Conservation (phyloP, 1,140 invertebrate genomes). For the Drosophila rufa region DNA sequence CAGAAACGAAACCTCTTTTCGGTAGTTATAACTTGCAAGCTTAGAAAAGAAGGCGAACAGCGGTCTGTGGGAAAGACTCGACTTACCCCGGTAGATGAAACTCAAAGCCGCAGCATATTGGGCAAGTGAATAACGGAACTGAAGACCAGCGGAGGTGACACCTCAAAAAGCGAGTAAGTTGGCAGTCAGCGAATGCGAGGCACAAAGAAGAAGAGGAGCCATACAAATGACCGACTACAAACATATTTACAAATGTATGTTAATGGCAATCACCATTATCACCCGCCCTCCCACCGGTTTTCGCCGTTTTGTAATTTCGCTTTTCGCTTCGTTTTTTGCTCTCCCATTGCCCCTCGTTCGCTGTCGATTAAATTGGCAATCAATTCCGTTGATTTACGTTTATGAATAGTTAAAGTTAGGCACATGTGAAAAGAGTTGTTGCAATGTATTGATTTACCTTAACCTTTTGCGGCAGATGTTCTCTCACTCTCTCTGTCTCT, state of each 20-base stretch:
- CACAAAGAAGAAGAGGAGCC: constrained; percentile 25
- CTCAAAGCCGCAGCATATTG: constrained; percentile 4
- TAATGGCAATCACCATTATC: constrained; percentile 49
- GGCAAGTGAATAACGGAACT: constrained; percentile 6
- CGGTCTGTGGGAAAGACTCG: neutral
- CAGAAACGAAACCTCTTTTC: constrained; percentile 26
- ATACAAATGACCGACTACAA: constrained; percentile 19
- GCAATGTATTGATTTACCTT: constrained; percentile 58
- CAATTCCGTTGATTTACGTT: constrained; percentile 13
- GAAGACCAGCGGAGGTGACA: constrained; percentile 28
- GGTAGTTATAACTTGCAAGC: constrained; percentile 3
- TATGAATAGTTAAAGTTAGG: constrained; percentile 10
- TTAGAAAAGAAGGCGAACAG: neutral
- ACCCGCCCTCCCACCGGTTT: constrained; percentile 9
- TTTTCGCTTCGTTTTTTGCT: constrained; percentile 7
- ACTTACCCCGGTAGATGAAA: neutral
- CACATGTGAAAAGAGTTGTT: neutral
- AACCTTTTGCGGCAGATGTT: constrained; percentile 41
- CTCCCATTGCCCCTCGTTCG: neutral
- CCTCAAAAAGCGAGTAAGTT: constrained; percentile 47
- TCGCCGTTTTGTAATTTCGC: constrained; percentile 12
- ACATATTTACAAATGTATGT: constrained; percentile 30
- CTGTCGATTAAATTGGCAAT: constrained; percentile 28
- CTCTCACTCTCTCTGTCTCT: constrained; percentile 1
- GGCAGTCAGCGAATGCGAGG: constrained; percentile 34